Evolutionary conservation across 2,113 vertebrate genomes (phyloP), one percentile per base, ranked within the genome.

Genomic region (Sturnus vulgaris): DNA sequence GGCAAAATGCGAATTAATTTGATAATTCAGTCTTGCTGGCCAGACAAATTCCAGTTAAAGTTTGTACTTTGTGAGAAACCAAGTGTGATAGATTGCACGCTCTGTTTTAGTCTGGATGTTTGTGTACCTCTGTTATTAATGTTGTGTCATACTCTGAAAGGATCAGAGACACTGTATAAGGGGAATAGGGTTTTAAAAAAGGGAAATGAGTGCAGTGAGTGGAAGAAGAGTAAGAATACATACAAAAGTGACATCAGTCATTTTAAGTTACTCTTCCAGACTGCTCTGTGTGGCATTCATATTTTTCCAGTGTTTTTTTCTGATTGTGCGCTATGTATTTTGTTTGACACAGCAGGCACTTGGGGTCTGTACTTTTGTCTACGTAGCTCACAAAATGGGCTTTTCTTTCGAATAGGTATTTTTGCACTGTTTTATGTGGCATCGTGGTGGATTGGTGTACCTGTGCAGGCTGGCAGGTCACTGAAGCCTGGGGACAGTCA

Each of bases 401-500:
- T 88, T 88, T 94, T 95, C 92, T 95, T 94, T 94, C 50, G 82
- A 86, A 82, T n/a, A n/a, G 56, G 37, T 72, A 11, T 63, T 85
- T 93, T 78, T 81, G 19, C 39, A 33, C 33, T 5, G 12, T 57
- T 92, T 79, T 61, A 55, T 55, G 49, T 13, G 53, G 53, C 47
- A 24, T 55, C 9, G 24, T 75, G 77, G 39, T 57, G 82, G 76
- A 92, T 42, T 49, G 61, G 71, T 78, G 55, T 47, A 13, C 40
- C 33, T 21, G 68, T 76, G n/a, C 65, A 66, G 50, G 33, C 59
- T 70, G 64, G 65, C 82, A 83, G 71, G 59, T 56, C 56, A 75
- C 64, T 69, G 70, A 76, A 76, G 47, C 8, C 2, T 33, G 35
- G 68, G 64, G 79, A 31, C 52, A 50, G 37, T 33, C 65, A 79